Percentiles rank a stretch among this genome's conserved stretches.
phyloP scores from a whole-genome alignment of 1,140 invertebrate genomes.

The Apis cerana region DNA sequence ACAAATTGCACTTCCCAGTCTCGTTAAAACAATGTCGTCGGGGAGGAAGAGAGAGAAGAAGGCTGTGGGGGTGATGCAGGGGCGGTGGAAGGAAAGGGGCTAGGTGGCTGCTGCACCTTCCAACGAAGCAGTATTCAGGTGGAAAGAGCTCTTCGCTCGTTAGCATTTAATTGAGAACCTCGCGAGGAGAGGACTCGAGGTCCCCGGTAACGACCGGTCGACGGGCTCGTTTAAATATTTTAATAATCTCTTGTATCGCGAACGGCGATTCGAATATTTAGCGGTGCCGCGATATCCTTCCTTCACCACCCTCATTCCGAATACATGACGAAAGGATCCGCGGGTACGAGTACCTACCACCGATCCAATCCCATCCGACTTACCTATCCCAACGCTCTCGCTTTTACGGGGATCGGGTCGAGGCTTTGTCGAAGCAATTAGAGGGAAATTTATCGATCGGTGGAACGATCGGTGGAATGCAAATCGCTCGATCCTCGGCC shows the following conservation, averaged over 20 bases:
- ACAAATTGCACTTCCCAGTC: slow-evolving; percentile 71
- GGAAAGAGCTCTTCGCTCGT: slow-evolving; percentile 74
- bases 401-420: neutral
- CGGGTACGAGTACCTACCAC: neutral
- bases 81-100: slow-evolving; percentile 1
- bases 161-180: slow-evolving; percentile 75
- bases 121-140: slow-evolving; percentile 69
- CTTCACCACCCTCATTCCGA: slow-evolving; percentile 33
- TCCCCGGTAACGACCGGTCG: slow-evolving; percentile 64
- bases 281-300: slow-evolving; percentile 48
- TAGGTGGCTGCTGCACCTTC: slow-evolving; percentile 65
- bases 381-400: neutral
- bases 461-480: neutral
- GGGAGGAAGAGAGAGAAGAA: neutral
- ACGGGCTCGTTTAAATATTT: slow-evolving; percentile 74
- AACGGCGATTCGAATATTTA: slow-evolving; percentile 71
- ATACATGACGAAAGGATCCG: slow-evolving; percentile 19
- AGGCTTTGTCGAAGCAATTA: slow-evolving; percentile 42
- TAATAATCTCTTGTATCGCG: slow-evolving; percentile 74
- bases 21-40: slow-evolving; percentile 73
- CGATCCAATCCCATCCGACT: neutral
- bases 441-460: slow-evolving; percentile 44
- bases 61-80: slow-evolving; percentile 5
- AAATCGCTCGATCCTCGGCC: slow-evolving; percentile 3
- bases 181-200: slow-evolving; percentile 48